Conservation (phyloP, 2,888 invertebrate genomes). For the Polydrusus cervinus region DNA sequence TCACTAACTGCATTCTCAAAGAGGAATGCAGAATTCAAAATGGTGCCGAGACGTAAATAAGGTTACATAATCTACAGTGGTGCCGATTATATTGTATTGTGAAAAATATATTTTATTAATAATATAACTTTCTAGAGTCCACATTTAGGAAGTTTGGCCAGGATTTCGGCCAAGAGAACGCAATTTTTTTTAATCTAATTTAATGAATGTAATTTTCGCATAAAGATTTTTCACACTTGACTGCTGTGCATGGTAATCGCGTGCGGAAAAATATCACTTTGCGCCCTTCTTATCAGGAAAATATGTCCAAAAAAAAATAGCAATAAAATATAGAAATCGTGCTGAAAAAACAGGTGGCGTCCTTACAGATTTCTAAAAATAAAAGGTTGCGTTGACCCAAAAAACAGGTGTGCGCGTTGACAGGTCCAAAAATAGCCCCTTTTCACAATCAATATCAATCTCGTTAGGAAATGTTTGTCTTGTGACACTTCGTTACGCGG, state of each 20-base stretch:
- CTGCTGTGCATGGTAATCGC: no score
- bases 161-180: no score
- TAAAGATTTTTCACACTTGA: no score
- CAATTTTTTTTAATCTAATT: no score
- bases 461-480: neutral
- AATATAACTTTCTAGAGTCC: no score
- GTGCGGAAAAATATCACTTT: no score
- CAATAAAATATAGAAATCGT: neutral
- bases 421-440: conserved; percentile 27
- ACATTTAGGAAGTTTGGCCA: no score
- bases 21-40: conserved; percentile 44
- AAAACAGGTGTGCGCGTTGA: conserved; percentile 39
- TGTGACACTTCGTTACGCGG: neutral
- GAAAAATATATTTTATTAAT: no score
- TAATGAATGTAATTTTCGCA: no score
- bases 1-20: conserved; percentile 38
- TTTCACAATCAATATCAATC: conserved; percentile 16
- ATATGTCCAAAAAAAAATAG: neutral
- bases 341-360: conserved; percentile 15
- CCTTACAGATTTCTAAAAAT: conserved; percentile 20
- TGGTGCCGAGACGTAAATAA: conserved; percentile 28
- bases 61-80: conserved; percentile 47
- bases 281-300: no score
- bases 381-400: conserved; percentile 32
- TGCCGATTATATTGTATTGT: no score